Evolutionary conservation across 35 echinoderm and acorn worm species (phyloP), one percentile per base, ranked within the genome.

Genomic region (Ptychodera flava): DNA sequence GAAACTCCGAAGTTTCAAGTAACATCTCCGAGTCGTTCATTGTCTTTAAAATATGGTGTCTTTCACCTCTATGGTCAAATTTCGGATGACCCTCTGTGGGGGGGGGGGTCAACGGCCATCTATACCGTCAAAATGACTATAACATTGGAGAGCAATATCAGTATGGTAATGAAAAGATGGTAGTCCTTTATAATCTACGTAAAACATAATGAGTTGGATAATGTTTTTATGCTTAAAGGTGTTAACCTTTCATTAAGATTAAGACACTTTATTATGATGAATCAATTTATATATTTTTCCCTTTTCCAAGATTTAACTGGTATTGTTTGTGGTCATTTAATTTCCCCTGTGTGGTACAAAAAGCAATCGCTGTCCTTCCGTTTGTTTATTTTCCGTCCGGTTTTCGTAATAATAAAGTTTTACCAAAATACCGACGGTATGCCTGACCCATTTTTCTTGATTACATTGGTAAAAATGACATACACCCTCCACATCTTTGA

Each of bases 381-480:
- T 64, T 22, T 64, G 45, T 64, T 22, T 64, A 22, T 64, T 22
- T 64, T 6, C 22, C 45, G 6, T 12, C 22, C 45, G 6, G 22
- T 64, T 64, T 64, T n/a, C n/a, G n/a, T n/a, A n/a, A n/a, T n/a
- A n/a, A n/a, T n/a, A n/a, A n/a, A n/a, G n/a, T n/a, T n/a, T n/a
- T n/a, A n/a, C n/a, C 6, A 15, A 16, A 78, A 78, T 33, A 38
- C 85, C 84, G 86, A 91, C 84, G n/a, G n/a, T n/a, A n/a, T n/a
- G n/a, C n/a, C n/a, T n/a, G n/a, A n/a, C 89, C 53, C 79, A 1
- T 78, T 91, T 76, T 79, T 80, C 27, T 36, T 91, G 0, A 78
- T 91, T 75, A 81, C 64, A 22, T 91, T 86, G 6, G 76, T 78
- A 82, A 91, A 91, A 37, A 91, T 91, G 1, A 91, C 29, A 80